Conservation (phyloP, 2,888 invertebrate genomes). For the Falcaria lacertinaria region DNA sequence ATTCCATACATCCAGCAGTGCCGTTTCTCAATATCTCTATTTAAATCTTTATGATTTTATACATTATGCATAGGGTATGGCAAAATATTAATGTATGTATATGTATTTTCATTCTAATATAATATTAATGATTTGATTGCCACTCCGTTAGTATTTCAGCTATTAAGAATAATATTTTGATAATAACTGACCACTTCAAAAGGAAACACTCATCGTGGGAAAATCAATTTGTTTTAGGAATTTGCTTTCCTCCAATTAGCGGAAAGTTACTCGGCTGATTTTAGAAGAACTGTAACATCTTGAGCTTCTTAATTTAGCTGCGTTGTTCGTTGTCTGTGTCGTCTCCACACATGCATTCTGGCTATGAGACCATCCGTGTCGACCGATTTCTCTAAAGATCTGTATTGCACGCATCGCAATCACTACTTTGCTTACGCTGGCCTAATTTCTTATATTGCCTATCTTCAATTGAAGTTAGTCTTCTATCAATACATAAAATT, state of each 20-base stretch:
- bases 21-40: too few relatives aligned
- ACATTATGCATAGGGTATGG: too few relatives aligned
- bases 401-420: slow-evolving; percentile 29
- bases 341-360: slow-evolving; percentile 46
- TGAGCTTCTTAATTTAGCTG: slow-evolving; percentile 10
- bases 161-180: too few relatives aligned
- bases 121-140: too few relatives aligned
- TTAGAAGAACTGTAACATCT: not conserved
- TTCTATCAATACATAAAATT: not conserved
- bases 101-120: too few relatives aligned
- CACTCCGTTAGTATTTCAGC: too few relatives aligned
- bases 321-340: too few relatives aligned
- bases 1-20: too few relatives aligned
- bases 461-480: not conserved
- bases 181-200: too few relatives aligned
- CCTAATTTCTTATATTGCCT: slow-evolving; percentile 25
- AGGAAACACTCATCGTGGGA: not conserved
- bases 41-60: too few relatives aligned
- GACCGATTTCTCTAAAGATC: slow-evolving; percentile 49
- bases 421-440: slow-evolving; percentile 21
- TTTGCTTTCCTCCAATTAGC: slow-evolving; percentile 20
- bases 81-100: too few relatives aligned
- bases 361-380: slow-evolving; percentile 49
- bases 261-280: not conserved
- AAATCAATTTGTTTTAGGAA: slow-evolving; percentile 19